phyloP scores from a whole-genome alignment of 2,113 vertebrate genomes.

The Pterocles gutturalis region DNA sequence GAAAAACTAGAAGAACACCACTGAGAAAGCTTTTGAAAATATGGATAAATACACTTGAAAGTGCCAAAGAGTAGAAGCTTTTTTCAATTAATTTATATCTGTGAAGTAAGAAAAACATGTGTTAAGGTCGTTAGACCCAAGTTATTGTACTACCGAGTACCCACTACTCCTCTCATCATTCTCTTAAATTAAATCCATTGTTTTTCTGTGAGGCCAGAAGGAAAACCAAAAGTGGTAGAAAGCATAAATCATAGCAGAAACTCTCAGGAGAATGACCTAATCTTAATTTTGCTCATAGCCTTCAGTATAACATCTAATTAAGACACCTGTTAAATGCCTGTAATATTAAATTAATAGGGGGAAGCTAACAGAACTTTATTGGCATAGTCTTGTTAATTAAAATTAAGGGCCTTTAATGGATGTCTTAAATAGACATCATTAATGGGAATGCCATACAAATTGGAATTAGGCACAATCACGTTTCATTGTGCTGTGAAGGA shows the following conservation, averaged over 20 bases:
- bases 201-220: neutral
- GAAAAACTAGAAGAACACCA: neutral
- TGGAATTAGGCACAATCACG: conserved; percentile 64
- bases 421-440: conserved; percentile 73
- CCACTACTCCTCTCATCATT: neutral
- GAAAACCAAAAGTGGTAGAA: conserved; percentile 15
- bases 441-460: conserved; percentile 70
- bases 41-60: neutral
- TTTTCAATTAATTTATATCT: neutral
- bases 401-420: conserved; percentile 71
- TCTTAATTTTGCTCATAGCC: conserved; percentile 68
- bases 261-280: conserved; percentile 57
- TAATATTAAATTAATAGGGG: conserved; percentile 78
- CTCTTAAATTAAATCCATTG: neutral
- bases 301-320: conserved; percentile 76
- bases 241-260: conserved; percentile 50
- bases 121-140: neutral
- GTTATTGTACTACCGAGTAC: neutral
- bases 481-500: conserved; percentile 73
- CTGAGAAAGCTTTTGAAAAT: neutral
- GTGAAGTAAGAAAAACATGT: neutral
- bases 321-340: conserved; percentile 78
- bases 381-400: conserved; percentile 79
- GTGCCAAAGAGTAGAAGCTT: neutral
- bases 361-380: conserved; percentile 73